Base-by-base conservation (phyloP, 2,797 vertebrate species). In the Zalophus californianus region DNA sequence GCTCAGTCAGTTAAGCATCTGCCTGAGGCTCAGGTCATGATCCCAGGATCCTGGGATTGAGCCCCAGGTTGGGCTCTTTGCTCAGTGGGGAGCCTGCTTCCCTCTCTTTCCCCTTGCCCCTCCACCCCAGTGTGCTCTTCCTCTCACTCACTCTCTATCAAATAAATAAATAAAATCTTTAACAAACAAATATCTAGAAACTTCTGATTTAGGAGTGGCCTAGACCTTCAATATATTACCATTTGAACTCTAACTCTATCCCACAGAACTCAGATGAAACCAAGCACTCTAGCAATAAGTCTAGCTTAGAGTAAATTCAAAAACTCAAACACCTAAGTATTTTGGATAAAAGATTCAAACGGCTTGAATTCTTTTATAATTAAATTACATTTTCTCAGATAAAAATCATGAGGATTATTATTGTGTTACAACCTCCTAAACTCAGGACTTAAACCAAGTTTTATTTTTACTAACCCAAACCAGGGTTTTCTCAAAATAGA, bases 381-480 rank as follows among this genome's bases (percentile, higher is more conserved):
- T 52, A 15, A 80, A 85, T 77, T 62, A 87, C 84, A 90, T 82
- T 27, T 44, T 38, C 54, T 38, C 29, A 62, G 23, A 56, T 90
- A 4, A 41, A 32, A 92, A 83, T 35, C n/a, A 68, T 29, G 35
- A 91, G 16, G 27, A 73, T n/a, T 85, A 32, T 56, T 96, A 66
- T 13, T 78, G 2, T 92, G 66, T 58, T 79, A 27, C 13, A 89
- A 89, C 20, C 50, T 78, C 41, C 16, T 54, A 92, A 84, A 62
- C 8, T 85, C 35, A 87, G 8, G 10, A 52, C 2, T 64, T 64
- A 93, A 89, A 91, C 18, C 5, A 90, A 7, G 0, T 35, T 92
- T 96, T 68, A 3, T 62, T 92, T 82, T 90, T 54, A 93, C 11
- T 70, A 84, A 77, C n/a, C 8, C 2, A n/a, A 90, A 79, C n/a